These are phyloP conservation scores for Tapirus terrestris DNA, from an alignment of 2,113 vertebrate genomes.

Conservation along the genomic window DNA sequence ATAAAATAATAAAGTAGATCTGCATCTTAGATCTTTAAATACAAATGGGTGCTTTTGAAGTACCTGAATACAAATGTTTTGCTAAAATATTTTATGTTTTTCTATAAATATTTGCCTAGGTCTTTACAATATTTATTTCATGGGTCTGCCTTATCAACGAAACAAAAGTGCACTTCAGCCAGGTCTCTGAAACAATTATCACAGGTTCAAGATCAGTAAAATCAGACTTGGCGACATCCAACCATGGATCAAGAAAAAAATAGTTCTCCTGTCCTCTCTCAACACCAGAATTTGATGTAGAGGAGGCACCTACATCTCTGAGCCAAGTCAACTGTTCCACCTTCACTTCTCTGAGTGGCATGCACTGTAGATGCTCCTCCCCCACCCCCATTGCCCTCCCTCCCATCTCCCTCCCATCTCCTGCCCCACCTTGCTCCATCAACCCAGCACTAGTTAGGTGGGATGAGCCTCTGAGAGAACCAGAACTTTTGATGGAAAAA, in stretches of 20 bases:
- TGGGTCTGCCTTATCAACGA: neutral
- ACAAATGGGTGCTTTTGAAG: neutral
- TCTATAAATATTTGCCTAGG: neutral
- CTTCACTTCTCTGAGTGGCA: neutral
- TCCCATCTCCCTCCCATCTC: too few relatives aligned
- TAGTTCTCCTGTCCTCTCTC: neutral
- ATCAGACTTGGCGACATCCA: neutral
- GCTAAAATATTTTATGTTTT: neutral
- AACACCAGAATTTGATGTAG: neutral
- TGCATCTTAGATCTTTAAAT: neutral
- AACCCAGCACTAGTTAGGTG: neutral
- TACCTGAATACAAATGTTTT: neutral
- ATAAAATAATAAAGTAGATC: neutral
- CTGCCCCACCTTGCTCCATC: rapidly evolving
- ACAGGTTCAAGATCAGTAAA: neutral
- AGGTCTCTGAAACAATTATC: neutral
- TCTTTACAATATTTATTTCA: neutral
- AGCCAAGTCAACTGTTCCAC: neutral
- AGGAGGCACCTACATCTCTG: neutral
- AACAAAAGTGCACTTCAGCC: neutral
- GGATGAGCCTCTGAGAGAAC: neutral
- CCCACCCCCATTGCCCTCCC: rapidly evolving
- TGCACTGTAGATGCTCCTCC: rapidly evolving
- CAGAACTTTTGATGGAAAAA: neutral
- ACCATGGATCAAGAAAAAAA: neutral